These are phyloP conservation scores for Babylonia areolata DNA, from an alignment of 1,140 invertebrate species.

Conservation along the genomic window DNA sequence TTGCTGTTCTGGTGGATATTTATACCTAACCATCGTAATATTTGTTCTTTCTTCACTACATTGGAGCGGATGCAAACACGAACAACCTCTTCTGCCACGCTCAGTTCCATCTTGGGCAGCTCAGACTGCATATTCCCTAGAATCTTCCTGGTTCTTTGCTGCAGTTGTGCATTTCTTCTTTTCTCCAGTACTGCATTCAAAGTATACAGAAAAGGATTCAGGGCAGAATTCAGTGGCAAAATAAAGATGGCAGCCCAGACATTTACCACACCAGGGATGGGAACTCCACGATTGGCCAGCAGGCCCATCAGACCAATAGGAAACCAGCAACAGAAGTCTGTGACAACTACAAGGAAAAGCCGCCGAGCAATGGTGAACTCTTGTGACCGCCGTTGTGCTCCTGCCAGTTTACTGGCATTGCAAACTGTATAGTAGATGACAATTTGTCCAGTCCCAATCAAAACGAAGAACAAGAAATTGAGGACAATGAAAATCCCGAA, in stretches of 20 bases:
- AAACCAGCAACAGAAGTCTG: neutral
- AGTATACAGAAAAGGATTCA: neutral
- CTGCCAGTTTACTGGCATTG: neutral
- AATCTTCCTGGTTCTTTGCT: neutral
- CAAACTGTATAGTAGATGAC: neutral
- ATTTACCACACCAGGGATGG: neutral
- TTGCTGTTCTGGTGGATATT: no score
- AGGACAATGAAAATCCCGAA: constrained; percentile 1
- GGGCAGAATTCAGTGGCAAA: no score
- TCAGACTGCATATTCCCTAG: neutral
- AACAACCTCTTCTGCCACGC: neutral
- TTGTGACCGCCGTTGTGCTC: neutral
- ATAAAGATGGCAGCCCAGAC: neutral
- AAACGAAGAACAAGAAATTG: constrained; percentile 8
- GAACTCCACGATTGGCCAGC: neutral
- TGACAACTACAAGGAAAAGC: neutral
- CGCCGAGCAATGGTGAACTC: constrained; percentile 1
- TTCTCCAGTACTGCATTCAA: neutral
- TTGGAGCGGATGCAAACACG: neutral
- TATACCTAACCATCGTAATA: no score
- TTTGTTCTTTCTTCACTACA: neutral
- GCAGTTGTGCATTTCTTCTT: neutral
- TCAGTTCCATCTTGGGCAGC: neutral
- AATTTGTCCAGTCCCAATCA: neutral
- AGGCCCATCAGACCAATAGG: neutral